Evolutionary conservation across 1,140 invertebrate genomes (phyloP).

Genomic region (Spodoptera frugiperda): DNA sequence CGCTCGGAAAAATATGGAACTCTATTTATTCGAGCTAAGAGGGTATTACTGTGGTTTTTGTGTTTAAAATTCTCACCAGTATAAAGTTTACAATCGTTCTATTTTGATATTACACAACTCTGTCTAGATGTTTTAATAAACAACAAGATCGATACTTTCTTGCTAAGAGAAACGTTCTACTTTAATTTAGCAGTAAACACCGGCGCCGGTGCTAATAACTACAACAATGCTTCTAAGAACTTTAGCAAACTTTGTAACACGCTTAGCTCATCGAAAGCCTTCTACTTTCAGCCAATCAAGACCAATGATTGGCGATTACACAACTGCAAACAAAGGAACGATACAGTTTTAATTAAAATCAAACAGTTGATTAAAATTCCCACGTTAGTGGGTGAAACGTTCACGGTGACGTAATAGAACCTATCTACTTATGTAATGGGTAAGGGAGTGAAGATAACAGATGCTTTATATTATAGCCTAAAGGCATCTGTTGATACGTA

Average conservation of each 20-base stretch:
- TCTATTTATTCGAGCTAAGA: background rate
- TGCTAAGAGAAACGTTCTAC: too few relatives aligned
- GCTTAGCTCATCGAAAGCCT: constrained; percentile 1
- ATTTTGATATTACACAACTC: too few relatives aligned
- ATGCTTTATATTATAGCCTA: background rate
- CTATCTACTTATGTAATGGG: constrained; percentile 10
- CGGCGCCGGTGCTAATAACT: too few relatives aligned
- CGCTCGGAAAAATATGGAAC: background rate
- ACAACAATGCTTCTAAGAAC: background rate
- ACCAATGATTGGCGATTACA: constrained; percentile 10
- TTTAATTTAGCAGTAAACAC: too few relatives aligned
- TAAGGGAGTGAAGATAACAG: constrained; percentile 14
- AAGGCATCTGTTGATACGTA: background rate
- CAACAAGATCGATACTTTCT: too few relatives aligned
- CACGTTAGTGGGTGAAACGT: constrained; percentile 22
- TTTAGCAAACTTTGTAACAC: background rate
- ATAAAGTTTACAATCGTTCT: too few relatives aligned
- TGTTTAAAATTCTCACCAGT: too few relatives aligned
- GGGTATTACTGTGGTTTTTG: too few relatives aligned
- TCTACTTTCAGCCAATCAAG: constrained; percentile 2
- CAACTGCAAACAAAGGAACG: constrained; percentile 22
- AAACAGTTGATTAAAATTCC: constrained; percentile 43
- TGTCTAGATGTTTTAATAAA: too few relatives aligned
- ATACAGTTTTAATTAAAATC: constrained; percentile 42
- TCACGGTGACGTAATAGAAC: constrained; percentile 27